A percentile compares a stretch with the other conserved stretches of the same genome.
Conservation (phyloP, 2,113 vertebrate genomes). For the Myotis davidii region DNA sequence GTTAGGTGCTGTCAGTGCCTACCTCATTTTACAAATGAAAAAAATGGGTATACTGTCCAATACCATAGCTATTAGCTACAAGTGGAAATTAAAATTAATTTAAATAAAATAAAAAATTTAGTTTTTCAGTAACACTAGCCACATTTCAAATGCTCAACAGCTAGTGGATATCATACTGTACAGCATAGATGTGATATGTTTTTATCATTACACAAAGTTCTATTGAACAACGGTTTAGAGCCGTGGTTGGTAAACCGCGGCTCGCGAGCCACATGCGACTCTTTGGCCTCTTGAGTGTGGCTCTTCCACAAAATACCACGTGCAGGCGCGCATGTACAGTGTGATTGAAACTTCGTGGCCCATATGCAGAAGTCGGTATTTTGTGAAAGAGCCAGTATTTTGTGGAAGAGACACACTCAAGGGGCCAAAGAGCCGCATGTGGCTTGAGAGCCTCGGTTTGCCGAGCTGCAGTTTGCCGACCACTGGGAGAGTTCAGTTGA, state of each 20-base stretch:
- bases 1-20: neutral
- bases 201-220: slow-evolving; percentile 8
- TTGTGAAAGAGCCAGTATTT: too few relatives aligned
- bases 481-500: neutral
- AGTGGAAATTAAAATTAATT: neutral
- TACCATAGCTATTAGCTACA: neutral
- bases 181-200: neutral
- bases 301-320: too few relatives aligned
- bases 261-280: too few relatives aligned
- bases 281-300: too few relatives aligned
- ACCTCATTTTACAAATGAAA: neutral
- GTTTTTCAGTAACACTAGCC: neutral
- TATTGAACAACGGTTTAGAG: neutral
- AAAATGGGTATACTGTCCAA: neutral
- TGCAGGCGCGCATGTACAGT: too few relatives aligned
- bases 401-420: too few relatives aligned
- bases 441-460: too few relatives aligned
- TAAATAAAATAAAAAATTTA: slow-evolving; percentile 30
- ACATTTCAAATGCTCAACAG: neutral
- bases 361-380: too few relatives aligned
- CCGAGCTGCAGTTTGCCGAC: too few relatives aligned
- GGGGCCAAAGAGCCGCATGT: too few relatives aligned
- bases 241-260: too few relatives aligned
- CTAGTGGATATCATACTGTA: neutral
- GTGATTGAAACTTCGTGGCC: too few relatives aligned